phyloP scores from a whole-genome alignment of 2,888 invertebrate species.

The Psylliodes chrysocephalus region DNA sequence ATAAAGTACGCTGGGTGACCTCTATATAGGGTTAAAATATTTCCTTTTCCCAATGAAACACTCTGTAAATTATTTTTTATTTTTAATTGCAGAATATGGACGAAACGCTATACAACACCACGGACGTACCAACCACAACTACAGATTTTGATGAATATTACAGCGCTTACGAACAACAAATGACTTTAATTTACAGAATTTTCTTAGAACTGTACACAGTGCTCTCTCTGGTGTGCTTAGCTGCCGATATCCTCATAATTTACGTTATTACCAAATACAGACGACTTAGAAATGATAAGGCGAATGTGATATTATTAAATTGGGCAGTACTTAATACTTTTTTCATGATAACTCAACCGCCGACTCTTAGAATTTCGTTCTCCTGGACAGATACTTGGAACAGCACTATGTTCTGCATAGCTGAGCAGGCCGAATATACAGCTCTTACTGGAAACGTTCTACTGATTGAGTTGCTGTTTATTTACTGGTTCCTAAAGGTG shows the following conservation, averaged over 20 bases:
- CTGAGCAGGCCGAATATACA: slow-evolving; percentile 29
- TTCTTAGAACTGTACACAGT: slow-evolving; percentile 37
- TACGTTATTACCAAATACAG: slow-evolving; percentile 38
- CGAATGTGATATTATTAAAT: slow-evolving; percentile 35
- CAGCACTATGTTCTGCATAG: slow-evolving; percentile 14
- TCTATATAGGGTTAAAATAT: no score
- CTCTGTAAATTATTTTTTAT: not conserved
- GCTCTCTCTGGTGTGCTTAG: slow-evolving; percentile 30
- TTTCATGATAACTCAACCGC: slow-evolving; percentile 29
- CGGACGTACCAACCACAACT: not conserved
- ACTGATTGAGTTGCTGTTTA: slow-evolving; percentile 28
- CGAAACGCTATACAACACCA: not conserved
- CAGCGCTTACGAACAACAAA: not conserved
- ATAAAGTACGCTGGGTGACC: no score
- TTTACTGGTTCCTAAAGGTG: slow-evolving; percentile 38
- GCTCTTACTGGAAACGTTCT: slow-evolving; percentile 25
- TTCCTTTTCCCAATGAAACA: no score
- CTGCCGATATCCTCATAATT: slow-evolving; percentile 33
- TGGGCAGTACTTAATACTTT: slow-evolving; percentile 36
- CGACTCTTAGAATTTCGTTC: slow-evolving; percentile 15
- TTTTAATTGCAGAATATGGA: slow-evolving; percentile 25
- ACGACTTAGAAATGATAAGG: slow-evolving; percentile 36
- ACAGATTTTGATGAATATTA: slow-evolving; percentile 5
- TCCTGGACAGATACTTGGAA: not conserved
- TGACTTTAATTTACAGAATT: not conserved